Evolutionary conservation across 2,113 vertebrate species (phyloP).

Genomic region (Theropithecus gelada): DNA sequence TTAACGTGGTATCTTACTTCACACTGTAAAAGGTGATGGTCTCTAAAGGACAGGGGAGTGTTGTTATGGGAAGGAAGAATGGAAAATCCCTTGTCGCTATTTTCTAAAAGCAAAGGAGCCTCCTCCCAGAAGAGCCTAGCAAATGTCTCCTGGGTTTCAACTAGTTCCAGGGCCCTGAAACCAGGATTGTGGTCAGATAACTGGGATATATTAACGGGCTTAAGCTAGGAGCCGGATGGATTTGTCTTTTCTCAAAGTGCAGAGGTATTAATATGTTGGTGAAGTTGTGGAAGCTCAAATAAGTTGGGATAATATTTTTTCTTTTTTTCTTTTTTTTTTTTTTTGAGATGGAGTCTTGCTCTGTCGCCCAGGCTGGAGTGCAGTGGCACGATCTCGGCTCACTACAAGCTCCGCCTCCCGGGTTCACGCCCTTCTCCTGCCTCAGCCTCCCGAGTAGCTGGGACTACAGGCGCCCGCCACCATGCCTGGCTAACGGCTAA

Average conservation of each 20-base stretch:
- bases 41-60: not conserved
- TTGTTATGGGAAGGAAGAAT: not conserved
- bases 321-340: too few species aligned
- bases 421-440: too few species aligned
- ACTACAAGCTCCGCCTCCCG: too few species aligned
- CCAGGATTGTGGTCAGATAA: not conserved
- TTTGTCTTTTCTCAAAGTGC: not conserved
- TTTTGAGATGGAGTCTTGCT: fast-evolving
- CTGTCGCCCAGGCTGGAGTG: too few species aligned
- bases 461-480: too few species aligned
- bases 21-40: not conserved
- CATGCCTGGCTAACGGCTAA: too few species aligned
- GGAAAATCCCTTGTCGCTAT: not conserved
- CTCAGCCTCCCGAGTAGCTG: too few species aligned
- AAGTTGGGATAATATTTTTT: not conserved
- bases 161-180: not conserved
- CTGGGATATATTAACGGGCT: too few species aligned
- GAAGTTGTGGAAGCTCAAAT: not conserved
- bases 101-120: not conserved
- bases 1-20: not conserved
- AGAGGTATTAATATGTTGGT: not conserved
- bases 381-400: fast-evolving
- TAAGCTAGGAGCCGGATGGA: not conserved
- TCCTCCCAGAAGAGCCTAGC: not conserved
- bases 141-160: not conserved